Evolutionary conservation across 2,888 invertebrate genomes (phyloP), one percentile per base, ranked within the genome.

Genomic region (Tridacna gigas): DNA sequence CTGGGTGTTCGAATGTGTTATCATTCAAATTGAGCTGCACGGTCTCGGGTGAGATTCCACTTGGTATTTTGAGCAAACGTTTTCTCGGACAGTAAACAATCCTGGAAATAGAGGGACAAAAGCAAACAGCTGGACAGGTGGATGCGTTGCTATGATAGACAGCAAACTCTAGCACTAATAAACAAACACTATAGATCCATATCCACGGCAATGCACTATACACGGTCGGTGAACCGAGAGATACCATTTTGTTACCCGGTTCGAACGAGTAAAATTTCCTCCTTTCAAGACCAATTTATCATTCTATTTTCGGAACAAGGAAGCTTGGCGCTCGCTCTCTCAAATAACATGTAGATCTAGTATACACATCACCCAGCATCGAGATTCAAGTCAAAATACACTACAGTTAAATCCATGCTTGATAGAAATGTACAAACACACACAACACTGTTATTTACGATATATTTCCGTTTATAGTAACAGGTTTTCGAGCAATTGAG

Each of bases 1-100:
- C 89, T 7, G 91, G 89, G 65, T 92, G 91, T 37, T 88, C 82
- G 81, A 94, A 94, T 37, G 89, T 86, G 84, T 94, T 94, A 47
- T 93, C 92, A 82, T 94, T 94, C 63, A 94, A 87, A 80, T 93
- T 93, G 56, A 94, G 90, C 85, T 94, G 92, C 22, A 91, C 84
- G 25, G 94, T 92, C 71, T 93, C 91, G 0, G 82, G 67, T 26
- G 94, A 92, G 60, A 94, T 94, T n/a, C 92, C 92, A 60, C 83
- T 87, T 0, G 94, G 94, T 74, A 94, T 94, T 74, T 85, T 83
- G 15, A 90, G 89, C 15, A 94, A 90, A 15, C 89, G 89, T 80
- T 92, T 92, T 78, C 93, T 83, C 20, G 92, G 91, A 83, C 94
- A 94, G 86, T 94, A 92, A 12, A 94, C 94, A 83, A 93, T 94